Evolutionary conservation across 2,113 vertebrate species (phyloP).

Genomic region (Solea senegalensis): DNA sequence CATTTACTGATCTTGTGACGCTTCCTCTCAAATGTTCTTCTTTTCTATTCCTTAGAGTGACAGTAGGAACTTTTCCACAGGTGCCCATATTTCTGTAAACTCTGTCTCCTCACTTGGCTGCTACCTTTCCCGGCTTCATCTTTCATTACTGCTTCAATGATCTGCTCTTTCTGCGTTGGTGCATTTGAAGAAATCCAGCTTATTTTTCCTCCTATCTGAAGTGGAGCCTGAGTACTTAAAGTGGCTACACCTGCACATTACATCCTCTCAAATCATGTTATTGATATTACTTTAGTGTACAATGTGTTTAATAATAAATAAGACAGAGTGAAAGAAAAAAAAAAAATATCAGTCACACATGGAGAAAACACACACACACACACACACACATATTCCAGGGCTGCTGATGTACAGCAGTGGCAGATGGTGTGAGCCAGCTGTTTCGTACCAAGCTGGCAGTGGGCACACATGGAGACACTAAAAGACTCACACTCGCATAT

Average conservation of each 20-base stretch:
- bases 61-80: too few relatives aligned
- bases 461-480: slow-evolving; percentile 72
- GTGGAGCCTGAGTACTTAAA: not conserved
- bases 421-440: slow-evolving; percentile 85
- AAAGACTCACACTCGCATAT: slow-evolving; percentile 32
- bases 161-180: too few relatives aligned
- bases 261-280: slow-evolving; percentile 12
- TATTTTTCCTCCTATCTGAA: not conserved
- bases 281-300: slow-evolving; percentile 18
- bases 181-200: too few relatives aligned
- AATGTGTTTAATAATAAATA: slow-evolving; percentile 25
- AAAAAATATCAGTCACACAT: slow-evolving; percentile 30
- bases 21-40: too few relatives aligned
- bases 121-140: too few relatives aligned
- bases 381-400: slow-evolving; percentile 24
- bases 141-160: too few relatives aligned
- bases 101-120: too few relatives aligned
- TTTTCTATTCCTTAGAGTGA: too few relatives aligned
- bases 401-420: slow-evolving; percentile 61
- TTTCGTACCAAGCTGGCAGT: slow-evolving; percentile 72
- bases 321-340: not conserved
- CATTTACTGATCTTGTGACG: too few relatives aligned
- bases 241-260: slow-evolving; percentile 1
- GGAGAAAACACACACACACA: slow-evolving; percentile 34
- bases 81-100: too few relatives aligned